Conservation (phyloP, 2,888 invertebrate genomes). For the Caenorhabditis sp. region DNA sequence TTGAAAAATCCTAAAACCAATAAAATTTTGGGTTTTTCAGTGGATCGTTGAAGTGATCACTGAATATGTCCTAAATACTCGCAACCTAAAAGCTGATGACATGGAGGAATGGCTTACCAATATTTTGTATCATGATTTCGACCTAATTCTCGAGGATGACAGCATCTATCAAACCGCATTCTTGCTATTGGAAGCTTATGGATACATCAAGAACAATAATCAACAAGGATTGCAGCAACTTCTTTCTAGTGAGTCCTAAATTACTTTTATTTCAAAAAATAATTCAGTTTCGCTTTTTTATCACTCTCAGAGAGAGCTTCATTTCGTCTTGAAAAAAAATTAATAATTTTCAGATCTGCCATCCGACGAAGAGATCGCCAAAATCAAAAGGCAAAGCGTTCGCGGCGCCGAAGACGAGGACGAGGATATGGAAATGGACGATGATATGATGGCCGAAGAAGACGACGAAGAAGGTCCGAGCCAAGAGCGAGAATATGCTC, state of each 20-base stretch:
- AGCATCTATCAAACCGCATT: constrained; percentile 50
- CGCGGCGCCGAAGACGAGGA: constrained; percentile 35
- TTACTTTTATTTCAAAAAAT: no score
- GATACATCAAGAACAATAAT: constrained; percentile 50
- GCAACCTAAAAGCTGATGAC: constrained; percentile 54
- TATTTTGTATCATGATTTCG: constrained; percentile 57
- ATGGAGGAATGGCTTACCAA: constrained; percentile 61
- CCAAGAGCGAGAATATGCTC: constrained; percentile 16
- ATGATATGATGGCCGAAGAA: constrained; percentile 22
- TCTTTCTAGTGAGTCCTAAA: constrained; percentile 30
- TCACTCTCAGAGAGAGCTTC: no score
- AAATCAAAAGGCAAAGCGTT: constrained; percentile 34
- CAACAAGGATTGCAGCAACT: constrained; percentile 37
- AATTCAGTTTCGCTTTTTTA: no score
- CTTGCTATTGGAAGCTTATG: constrained; percentile 50
- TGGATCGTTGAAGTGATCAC: constrained; percentile 56
- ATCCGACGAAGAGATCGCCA: constrained; percentile 32
- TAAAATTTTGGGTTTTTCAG: constrained; percentile 32
- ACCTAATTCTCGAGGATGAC: constrained; percentile 61
- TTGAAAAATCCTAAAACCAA: constrained; percentile 9
- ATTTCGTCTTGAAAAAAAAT: neutral
- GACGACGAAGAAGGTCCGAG: constrained; percentile 18
- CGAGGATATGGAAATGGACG: constrained; percentile 44
- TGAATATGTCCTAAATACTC: constrained; percentile 44
- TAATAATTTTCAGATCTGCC: constrained; percentile 36